Evolutionary conservation across 2,113 vertebrate species (phyloP).

Genomic region (Myrmecophaga tridactyla): DNA sequence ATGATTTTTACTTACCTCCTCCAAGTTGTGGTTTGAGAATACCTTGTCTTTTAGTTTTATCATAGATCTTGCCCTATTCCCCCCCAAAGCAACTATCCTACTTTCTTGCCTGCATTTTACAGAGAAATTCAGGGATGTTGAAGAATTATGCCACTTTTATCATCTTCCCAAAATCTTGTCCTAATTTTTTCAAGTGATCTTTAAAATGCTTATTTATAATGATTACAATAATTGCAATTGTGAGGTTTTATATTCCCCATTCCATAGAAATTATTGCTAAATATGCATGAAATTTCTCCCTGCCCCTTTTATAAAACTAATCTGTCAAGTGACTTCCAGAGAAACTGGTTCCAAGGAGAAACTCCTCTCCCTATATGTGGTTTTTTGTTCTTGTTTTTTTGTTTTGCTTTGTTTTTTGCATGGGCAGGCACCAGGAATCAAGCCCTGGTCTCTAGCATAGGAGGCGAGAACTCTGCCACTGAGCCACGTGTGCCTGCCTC

Average conservation of each 20-base stretch:
- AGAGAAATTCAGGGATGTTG: background rate
- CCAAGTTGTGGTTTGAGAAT: background rate
- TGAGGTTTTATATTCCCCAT: background rate
- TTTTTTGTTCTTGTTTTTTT: no score
- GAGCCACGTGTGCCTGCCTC: no score
- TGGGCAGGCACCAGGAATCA: no score
- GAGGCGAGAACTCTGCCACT: no score
- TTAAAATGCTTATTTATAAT: background rate
- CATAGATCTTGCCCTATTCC: background rate
- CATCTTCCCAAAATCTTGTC: background rate
- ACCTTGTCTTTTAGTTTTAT: background rate
- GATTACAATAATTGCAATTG: background rate
- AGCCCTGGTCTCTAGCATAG: no score
- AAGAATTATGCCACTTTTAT: background rate
- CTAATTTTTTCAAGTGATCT: background rate
- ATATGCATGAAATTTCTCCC: background rate
- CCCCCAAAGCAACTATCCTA: background rate
- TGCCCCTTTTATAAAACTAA: background rate
- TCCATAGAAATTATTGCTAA: background rate
- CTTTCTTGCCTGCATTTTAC: background rate
- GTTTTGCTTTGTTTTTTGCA: no score
- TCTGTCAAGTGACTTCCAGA: background rate
- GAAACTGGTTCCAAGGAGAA: background rate
- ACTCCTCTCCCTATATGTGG: no score
- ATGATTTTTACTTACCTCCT: background rate